Evolutionary conservation across 2,113 vertebrate genomes (phyloP).

Genomic region (Zapornia atra): DNA sequence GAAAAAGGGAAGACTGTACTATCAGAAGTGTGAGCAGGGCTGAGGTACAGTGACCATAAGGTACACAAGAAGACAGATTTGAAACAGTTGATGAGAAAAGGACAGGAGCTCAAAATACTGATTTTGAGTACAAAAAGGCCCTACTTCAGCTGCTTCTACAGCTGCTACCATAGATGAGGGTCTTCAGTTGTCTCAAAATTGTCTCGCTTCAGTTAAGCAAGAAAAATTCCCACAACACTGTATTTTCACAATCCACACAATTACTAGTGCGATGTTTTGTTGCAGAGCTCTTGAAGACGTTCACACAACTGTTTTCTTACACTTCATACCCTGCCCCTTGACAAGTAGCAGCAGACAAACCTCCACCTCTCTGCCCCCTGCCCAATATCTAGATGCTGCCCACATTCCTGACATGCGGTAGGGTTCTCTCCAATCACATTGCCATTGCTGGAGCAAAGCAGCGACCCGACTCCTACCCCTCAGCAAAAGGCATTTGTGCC

Average conservation of each 20-base stretch:
- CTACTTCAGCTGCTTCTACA: background rate
- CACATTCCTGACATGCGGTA: accelerated
- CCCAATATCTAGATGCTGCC: accelerated
- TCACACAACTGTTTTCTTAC: background rate
- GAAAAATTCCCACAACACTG: background rate
- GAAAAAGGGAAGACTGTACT: background rate
- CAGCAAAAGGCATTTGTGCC: background rate
- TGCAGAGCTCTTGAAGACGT: accelerated
- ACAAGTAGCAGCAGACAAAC: background rate
- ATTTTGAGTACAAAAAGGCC: background rate
- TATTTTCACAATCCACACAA: background rate
- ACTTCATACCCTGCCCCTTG: background rate
- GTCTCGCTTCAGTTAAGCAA: background rate
- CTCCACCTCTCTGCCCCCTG: background rate
- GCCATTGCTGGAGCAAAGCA: background rate
- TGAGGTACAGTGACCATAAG: background rate
- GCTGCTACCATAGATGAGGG: background rate
- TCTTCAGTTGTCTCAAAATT: background rate
- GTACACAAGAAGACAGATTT: background rate
- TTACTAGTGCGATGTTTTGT: background rate
- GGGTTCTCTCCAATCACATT: background rate
- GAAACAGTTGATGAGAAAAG: background rate
- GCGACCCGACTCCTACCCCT: accelerated
- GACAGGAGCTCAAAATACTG: background rate
- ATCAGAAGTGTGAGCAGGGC: background rate